Conservation (phyloP, 2,797 vertebrate species). For the Rhinatrema bivittatum region DNA sequence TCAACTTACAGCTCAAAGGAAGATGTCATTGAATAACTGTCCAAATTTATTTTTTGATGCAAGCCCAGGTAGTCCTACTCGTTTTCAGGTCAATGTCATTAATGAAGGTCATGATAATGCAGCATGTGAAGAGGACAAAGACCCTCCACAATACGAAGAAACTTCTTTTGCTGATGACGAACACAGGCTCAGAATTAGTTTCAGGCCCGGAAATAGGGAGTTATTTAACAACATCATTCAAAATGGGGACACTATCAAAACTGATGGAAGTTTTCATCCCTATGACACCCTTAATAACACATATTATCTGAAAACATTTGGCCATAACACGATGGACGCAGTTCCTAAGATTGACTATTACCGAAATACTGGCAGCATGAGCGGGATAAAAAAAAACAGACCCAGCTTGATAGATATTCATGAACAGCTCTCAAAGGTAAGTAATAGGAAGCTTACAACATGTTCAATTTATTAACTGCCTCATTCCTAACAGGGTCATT, state of each 20-base stretch:
- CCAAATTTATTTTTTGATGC: constrained; percentile 51
- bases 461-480: too few species aligned
- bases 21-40: constrained; percentile 60
- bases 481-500: too few species aligned
- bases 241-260: constrained; percentile 54
- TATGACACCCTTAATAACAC: constrained; percentile 60
- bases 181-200: constrained; percentile 53
- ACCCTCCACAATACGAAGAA: constrained; percentile 76
- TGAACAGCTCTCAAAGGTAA: constrained; percentile 87
- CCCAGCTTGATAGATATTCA: constrained; percentile 93
- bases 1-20: constrained; percentile 5
- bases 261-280: constrained; percentile 62
- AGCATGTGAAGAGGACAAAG: constrained; percentile 50
- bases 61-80: constrained; percentile 30
- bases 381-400: constrained; percentile 74
- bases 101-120: constrained; percentile 48
- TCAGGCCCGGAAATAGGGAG: constrained; percentile 56
- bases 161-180: constrained; percentile 61
- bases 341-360: constrained; percentile 92
- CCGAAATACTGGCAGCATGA: constrained; percentile 85
- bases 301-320: constrained; percentile 76
- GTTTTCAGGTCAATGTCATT: constrained; percentile 63
- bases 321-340: constrained; percentile 87
- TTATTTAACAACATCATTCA: constrained; percentile 59
- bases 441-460: constrained; percentile 25